These are phyloP conservation scores for Drosophila athabasca DNA, from an alignment of 1,140 invertebrate species.

Conservation along the genomic window DNA sequence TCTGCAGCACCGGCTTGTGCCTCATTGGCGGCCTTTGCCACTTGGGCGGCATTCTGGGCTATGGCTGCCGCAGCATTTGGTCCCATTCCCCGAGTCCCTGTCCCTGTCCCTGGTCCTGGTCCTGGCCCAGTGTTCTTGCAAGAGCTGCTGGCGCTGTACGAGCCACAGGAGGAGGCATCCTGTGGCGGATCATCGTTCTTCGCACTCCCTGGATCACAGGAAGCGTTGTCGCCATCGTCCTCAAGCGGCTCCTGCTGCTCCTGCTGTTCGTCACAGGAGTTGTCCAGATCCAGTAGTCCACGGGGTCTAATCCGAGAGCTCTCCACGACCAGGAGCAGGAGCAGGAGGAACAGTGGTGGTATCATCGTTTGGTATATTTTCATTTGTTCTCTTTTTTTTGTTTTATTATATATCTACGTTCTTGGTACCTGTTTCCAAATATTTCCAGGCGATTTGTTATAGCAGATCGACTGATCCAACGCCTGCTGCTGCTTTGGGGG, in stretches of 20 bases:
- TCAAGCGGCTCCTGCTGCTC: background rate
- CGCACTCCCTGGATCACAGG: too few species aligned
- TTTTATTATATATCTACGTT: too few species aligned
- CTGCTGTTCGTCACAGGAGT: background rate
- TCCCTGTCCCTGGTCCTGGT: background rate
- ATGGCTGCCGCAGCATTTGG: constrained; percentile 72
- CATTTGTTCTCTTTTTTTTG: too few species aligned
- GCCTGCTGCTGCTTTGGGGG: too few species aligned
- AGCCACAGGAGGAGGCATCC: background rate
- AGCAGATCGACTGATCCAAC: too few species aligned
- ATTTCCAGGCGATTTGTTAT: too few species aligned
- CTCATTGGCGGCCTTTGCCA: constrained; percentile 87
- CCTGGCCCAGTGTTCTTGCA: too few species aligned
- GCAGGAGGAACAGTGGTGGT: background rate
- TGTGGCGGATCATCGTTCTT: too few species aligned
- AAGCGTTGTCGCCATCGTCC: background rate
- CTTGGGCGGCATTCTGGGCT: constrained; percentile 87
- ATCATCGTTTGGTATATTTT: background rate
- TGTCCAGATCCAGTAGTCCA: background rate
- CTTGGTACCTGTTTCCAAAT: too few species aligned
- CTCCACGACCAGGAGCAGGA: too few species aligned
- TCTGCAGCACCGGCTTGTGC: constrained; percentile 87
- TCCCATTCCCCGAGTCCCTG: background rate
- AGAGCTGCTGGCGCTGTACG: background rate
- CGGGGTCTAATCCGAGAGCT: too few species aligned